Evolutionary conservation across 1,140 invertebrate species (phyloP).

Genomic region (Drosophila jambulina): DNA sequence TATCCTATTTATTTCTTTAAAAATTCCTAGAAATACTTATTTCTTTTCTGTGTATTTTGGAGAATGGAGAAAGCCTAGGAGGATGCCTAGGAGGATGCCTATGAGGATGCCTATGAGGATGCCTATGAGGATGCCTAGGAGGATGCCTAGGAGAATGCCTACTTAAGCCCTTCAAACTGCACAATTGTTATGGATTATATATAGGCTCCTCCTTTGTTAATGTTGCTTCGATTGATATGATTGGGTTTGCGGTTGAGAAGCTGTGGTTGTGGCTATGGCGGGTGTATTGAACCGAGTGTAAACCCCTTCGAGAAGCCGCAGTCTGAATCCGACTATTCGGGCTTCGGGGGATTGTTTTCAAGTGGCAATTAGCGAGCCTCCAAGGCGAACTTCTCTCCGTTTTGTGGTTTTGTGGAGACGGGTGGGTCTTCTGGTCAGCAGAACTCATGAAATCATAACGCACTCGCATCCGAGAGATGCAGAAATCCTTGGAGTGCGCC

Average conservation of each 20-base stretch:
- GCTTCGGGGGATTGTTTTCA: constrained; percentile 44
- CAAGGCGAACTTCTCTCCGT: constrained; percentile 21
- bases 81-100: background rate
- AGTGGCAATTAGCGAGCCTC: constrained; percentile 66
- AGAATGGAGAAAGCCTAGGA: constrained; percentile 1
- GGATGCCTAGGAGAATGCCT: constrained; percentile 4
- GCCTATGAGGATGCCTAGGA: constrained; percentile 7
- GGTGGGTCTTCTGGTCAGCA: constrained; percentile 15
- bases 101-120: constrained; percentile 3
- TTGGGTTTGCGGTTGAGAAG: constrained; percentile 44
- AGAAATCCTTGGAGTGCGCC: constrained; percentile 56
- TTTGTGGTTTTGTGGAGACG: constrained; percentile 32
- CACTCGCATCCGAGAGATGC: constrained; percentile 32
- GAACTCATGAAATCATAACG: constrained; percentile 50
- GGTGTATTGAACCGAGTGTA: constrained; percentile 55
- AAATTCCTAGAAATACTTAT: background rate
- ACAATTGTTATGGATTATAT: constrained; percentile 61
- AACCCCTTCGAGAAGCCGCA: constrained; percentile 1
- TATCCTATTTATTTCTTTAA: background rate
- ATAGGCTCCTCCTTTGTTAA: constrained; percentile 33
- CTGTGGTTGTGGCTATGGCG: constrained; percentile 17
- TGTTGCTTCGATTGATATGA: constrained; percentile 44
- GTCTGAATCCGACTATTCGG: constrained; percentile 2
- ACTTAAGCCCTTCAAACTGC: constrained; percentile 30
- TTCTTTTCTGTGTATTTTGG: constrained; percentile 6